These are phyloP conservation scores for Pterocles orientalis DNA, from an alignment of 2,113 vertebrate genomes.

Conservation along the genomic window DNA sequence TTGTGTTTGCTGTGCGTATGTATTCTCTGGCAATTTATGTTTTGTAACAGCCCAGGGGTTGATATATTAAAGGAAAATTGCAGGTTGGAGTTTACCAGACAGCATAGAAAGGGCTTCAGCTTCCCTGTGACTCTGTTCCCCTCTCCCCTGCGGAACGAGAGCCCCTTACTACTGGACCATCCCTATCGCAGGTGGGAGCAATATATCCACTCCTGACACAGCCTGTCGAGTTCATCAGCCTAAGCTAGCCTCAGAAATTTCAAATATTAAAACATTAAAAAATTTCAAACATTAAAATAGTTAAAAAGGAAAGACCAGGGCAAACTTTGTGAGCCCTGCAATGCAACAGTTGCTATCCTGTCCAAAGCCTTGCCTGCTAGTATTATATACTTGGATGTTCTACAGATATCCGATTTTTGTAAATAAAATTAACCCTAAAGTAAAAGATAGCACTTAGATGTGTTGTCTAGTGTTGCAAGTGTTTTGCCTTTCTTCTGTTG, in stretches of 20 bases:
- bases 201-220: no score
- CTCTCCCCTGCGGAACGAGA: not conserved
- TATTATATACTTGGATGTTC: not conserved
- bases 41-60: not conserved
- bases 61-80: not conserved
- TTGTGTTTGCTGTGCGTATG: not conserved
- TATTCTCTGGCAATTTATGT: not conserved
- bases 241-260: not conserved
- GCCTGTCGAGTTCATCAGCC: not conserved
- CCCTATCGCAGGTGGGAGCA: no score
- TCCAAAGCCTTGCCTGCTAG: not conserved
- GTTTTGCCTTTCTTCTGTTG: not conserved
- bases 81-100: not conserved
- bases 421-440: not conserved
- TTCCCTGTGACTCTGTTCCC: not conserved
- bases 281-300: no score
- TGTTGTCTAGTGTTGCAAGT: accelerated
- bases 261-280: not conserved
- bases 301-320: not conserved
- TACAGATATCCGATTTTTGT: not conserved
- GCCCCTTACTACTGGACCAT: not conserved
- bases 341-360: no score
- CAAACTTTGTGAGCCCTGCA: not conserved
- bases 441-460: not conserved
- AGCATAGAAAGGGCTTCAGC: not conserved